phyloP scores from a whole-genome alignment of 2,113 vertebrate species.

The Anas platyrhynchos region DNA sequence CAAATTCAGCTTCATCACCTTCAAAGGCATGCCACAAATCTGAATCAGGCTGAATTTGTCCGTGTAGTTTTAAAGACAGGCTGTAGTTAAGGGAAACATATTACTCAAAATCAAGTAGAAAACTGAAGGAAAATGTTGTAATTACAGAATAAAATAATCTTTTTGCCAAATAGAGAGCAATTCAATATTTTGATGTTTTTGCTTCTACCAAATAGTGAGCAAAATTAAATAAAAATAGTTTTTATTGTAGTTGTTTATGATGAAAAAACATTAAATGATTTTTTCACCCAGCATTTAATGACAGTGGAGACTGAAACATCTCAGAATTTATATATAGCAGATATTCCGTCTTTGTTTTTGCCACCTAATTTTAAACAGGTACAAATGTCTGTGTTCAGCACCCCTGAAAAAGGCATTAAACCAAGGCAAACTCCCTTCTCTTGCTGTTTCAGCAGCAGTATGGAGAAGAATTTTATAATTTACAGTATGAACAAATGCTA shows the following conservation, averaged over 20 bases:
- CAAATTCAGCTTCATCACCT: slow-evolving; percentile 2
- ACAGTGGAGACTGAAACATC: not conserved
- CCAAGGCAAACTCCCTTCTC: not conserved
- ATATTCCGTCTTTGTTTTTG: not conserved
- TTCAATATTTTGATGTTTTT: not conserved
- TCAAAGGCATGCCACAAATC: not conserved
- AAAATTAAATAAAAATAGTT: not conserved
- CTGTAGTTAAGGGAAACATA: not conserved
- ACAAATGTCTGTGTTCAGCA: not conserved
- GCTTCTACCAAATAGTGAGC: not conserved
- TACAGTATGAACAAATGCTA: slow-evolving; percentile 22
- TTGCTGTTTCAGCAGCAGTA: not conserved
- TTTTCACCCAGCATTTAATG: not conserved
- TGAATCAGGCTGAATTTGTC: not conserved
- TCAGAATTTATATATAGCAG: slow-evolving; percentile 16
- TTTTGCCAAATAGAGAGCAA: not conserved
- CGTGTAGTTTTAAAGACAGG: not conserved
- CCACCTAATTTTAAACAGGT: not conserved
- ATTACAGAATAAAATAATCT: not conserved
- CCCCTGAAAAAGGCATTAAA: not conserved
- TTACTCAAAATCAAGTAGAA: not conserved
- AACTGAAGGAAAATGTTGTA: not conserved
- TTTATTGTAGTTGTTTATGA: not conserved
- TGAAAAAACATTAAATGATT: not conserved
- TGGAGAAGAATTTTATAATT: not conserved